Conservation (phyloP, 2,797 vertebrate genomes). For the Lagocephalus sceleratus region DNA sequence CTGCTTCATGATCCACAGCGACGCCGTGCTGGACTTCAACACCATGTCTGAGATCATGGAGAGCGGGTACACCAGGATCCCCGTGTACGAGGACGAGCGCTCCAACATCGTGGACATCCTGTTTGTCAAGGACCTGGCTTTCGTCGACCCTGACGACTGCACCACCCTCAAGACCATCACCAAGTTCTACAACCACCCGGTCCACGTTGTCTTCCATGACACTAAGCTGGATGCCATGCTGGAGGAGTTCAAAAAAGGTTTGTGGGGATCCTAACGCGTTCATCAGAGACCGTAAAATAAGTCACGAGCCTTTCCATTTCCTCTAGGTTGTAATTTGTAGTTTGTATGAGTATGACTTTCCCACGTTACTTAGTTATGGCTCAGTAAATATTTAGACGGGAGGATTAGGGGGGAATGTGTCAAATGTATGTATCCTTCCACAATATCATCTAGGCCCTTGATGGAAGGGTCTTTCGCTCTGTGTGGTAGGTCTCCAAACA, state of each 20-base stretch:
- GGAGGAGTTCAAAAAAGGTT: conserved; percentile 98
- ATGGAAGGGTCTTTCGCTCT: too few relatives aligned
- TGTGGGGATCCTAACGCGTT: conserved; percentile 14
- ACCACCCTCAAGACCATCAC: conserved; percentile 96
- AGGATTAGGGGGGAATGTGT: too few relatives aligned
- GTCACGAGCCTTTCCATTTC: too few relatives aligned
- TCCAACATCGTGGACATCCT: conserved; percentile 97
- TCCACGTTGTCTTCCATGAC: conserved; percentile 98
- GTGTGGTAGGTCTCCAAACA: too few relatives aligned
- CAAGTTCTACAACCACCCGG: conserved; percentile 96
- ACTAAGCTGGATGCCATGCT: conserved; percentile 96
- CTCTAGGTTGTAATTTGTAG: too few relatives aligned
- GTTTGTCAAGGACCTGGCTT: conserved; percentile 93
- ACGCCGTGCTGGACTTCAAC: conserved; percentile 91
- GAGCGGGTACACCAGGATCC: conserved; percentile 94
- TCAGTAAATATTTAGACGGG: too few relatives aligned
- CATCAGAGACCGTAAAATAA: background rate
- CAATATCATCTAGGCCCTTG: too few relatives aligned
- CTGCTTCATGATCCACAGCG: conserved; percentile 93
- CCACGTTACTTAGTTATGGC: too few relatives aligned
- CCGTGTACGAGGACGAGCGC: conserved; percentile 87
- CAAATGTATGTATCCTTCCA: too few relatives aligned
- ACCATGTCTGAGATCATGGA: conserved; percentile 99
- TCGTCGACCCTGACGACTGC: conserved; percentile 94
- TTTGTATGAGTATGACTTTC: too few relatives aligned